Evolutionary conservation across 2,888 invertebrate species (phyloP).

Genomic region (Agonopterix subpropinquella): DNA sequence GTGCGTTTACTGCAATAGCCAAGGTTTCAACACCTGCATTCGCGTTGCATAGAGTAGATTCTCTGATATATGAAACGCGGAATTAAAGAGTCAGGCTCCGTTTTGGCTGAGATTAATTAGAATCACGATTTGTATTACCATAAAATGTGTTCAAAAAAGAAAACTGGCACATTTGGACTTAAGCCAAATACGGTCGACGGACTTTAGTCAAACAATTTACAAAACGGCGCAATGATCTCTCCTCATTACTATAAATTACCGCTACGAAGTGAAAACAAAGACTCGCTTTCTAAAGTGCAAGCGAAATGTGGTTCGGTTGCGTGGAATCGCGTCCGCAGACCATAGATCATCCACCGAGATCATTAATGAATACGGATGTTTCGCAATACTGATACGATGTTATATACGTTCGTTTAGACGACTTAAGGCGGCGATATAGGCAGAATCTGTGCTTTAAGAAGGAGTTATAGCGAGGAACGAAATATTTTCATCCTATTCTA

Average conservation of each 20-base stretch:
- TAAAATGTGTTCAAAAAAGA: conserved; percentile 17
- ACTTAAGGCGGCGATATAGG: too few relatives aligned
- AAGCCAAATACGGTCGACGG: conserved; percentile 37
- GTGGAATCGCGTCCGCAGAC: conserved; percentile 25
- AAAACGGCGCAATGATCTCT: conserved; percentile 61
- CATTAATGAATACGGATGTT: conserved; percentile 53
- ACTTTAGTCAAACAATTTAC: conserved; percentile 46
- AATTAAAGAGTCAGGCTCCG: not conserved
- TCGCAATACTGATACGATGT: conserved; percentile 21
- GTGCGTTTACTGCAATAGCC: conserved; percentile 40
- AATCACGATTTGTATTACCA: conserved; percentile 19
- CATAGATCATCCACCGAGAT: conserved; percentile 42
- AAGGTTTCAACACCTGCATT: conserved; percentile 47
- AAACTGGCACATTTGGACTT: conserved; percentile 39
- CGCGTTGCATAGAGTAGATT: conserved; percentile 8
- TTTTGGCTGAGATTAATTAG: conserved; percentile 21
- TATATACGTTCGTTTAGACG: not conserved
- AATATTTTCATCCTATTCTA: too few relatives aligned
- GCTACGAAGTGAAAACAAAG: conserved; percentile 65
- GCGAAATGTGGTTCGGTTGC: conserved; percentile 46
- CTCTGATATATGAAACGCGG: conserved; percentile 6
- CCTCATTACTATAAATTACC: conserved; percentile 61
- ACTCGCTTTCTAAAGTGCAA: conserved; percentile 64
- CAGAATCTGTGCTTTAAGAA: too few relatives aligned
- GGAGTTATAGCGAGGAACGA: too few relatives aligned